Evolutionary conservation across 1,140 invertebrate species (phyloP), one percentile per base, ranked within the genome.

Genomic region (Panagrolaimus sp.): DNA sequence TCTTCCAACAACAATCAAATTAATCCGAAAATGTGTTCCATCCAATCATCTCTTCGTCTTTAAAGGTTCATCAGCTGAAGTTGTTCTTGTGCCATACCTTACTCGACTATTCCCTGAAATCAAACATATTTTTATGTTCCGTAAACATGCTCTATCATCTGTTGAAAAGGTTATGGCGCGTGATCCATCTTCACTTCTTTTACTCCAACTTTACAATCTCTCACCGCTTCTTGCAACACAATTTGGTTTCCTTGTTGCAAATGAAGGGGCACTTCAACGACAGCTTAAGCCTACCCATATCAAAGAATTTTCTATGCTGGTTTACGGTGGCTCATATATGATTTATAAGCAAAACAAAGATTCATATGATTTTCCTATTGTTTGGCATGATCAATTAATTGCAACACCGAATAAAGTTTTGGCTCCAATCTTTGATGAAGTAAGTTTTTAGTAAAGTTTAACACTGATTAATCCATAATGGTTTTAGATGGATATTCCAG

Each of bases 361-460:
- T 3, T 24, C 52, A 14, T 58, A 26, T 28, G 52, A 58, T 58
- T 21, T 58, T 5, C 52, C 52, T 0, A 58, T 58, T 28, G 52
- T 58, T 12, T 58, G 52, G 52, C 52, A 58, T 28, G 28, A 58
- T 58, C 21, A 58, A 17, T n/a, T 58, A 5, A 58, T 58, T 28
- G 21, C 15, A 21, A 58, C 21, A 12, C 21, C 52, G 1, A n/a
- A 58, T 12, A 3, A 21, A 10, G 52, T 58, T 28, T 17, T 58
- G 52, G 28, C 21, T 21, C 21, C 28, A 12, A 28, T 58, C 0
- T 58, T 26, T 14, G 52, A 58, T 26, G 15, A n/a, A 48, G 47
- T 48, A 24, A 48, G 47, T n/a, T 24, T 48, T 48, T 24, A 4
- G 2, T 38, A 38, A 46, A 46, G 45, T 46, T 46, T 46, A 46